These are phyloP conservation scores for Dysmachus trigonus DNA, from an alignment of 2,888 invertebrate genomes.

Conservation along the genomic window DNA sequence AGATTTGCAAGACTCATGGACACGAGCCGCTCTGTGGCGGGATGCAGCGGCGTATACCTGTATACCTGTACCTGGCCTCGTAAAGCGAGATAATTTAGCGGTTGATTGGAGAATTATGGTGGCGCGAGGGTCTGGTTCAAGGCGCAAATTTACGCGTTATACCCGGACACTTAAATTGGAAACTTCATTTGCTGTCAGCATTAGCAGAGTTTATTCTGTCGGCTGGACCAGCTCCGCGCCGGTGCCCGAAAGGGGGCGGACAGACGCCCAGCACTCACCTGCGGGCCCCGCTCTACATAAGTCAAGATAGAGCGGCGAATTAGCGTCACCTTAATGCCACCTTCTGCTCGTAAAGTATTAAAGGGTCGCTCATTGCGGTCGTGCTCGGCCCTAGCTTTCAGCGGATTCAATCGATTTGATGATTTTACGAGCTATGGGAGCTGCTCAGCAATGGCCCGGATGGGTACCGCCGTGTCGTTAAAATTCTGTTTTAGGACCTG, in stretches of 20 bases:
- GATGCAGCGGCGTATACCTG: neutral
- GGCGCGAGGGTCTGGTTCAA: neutral
- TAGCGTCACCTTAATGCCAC: slow-evolving; percentile 7
- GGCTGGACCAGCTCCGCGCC: neutral
- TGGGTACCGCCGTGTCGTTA: neutral
- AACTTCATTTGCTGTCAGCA: neutral
- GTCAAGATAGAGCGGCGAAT: neutral
- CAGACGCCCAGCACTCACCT: slow-evolving; percentile 4
- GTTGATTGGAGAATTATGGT: neutral
- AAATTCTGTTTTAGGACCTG: neutral
- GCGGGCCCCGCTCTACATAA: neutral
- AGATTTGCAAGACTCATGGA: neutral
- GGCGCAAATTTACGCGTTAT: neutral
- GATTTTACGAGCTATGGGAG: slow-evolving; percentile 2
- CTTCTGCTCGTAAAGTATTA: slow-evolving; percentile 7
- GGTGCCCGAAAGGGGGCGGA: neutral
- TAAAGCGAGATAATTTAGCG: neutral
- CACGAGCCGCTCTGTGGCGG: neutral
- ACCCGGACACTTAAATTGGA: neutral
- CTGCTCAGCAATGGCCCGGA: neutral
- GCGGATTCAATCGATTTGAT: slow-evolving; percentile 6
- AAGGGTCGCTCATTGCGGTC: neutral
- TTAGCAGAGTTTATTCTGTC: neutral
- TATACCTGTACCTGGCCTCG: neutral
- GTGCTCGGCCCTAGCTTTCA: neutral